Conservation (phyloP, 2,888 invertebrate species). For the Eucriotettix oculatus region DNA sequence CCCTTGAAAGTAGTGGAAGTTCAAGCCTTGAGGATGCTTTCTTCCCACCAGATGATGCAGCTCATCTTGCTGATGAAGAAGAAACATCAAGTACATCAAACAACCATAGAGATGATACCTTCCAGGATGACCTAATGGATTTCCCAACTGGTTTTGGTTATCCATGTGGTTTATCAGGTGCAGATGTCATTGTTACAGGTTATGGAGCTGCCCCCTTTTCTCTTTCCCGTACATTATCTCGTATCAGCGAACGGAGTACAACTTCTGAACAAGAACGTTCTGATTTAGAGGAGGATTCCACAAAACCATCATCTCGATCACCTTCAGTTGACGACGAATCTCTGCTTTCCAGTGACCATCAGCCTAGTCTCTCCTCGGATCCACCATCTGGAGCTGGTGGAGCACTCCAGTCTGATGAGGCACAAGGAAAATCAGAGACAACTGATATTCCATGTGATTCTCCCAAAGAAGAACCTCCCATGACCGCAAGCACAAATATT, state of each 20-base stretch:
- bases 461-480: not conserved
- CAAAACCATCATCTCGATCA: slow-evolving; percentile 68
- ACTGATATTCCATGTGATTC: no score
- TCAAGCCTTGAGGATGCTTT: slow-evolving; percentile 74
- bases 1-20: slow-evolving; percentile 70
- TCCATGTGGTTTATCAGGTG: slow-evolving; percentile 38
- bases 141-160: slow-evolving; percentile 61
- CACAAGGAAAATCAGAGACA: slow-evolving; percentile 12
- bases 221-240: slow-evolving; percentile 57
- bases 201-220: slow-evolving; percentile 45
- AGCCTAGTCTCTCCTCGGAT: slow-evolving; percentile 70
- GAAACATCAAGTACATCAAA: slow-evolving; percentile 33
- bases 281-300: slow-evolving; percentile 43
- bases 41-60: slow-evolving; percentile 47
- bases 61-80: slow-evolving; percentile 35
- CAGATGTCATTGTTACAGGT: slow-evolving; percentile 47
- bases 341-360: slow-evolving; percentile 66
- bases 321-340: slow-evolving; percentile 75
- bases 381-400: slow-evolving; percentile 46
- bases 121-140: slow-evolving; percentile 59
- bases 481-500: slow-evolving; percentile 6
- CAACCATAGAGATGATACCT: slow-evolving; percentile 28
- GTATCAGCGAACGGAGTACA: slow-evolving; percentile 77
- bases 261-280: slow-evolving; percentile 72
- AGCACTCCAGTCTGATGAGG: not conserved